These are phyloP conservation scores for Carcina quercana DNA, from an alignment of 2,888 invertebrate genomes.

Conservation along the genomic window DNA sequence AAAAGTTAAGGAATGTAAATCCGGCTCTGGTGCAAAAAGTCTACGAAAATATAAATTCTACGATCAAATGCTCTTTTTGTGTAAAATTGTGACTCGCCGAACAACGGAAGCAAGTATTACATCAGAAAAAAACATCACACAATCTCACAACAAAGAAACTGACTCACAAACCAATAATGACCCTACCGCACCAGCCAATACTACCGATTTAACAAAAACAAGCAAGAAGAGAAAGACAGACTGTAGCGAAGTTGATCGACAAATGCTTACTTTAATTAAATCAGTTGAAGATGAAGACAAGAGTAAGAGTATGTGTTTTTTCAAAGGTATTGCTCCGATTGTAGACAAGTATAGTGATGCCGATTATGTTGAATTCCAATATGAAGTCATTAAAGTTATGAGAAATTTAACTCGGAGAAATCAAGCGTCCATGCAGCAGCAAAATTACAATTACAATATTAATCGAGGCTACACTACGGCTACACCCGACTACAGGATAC, in stretches of 20 bases:
- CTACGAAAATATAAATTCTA: slow-evolving; percentile 21
- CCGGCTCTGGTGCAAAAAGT: slow-evolving; percentile 21
- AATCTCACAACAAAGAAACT: slow-evolving; percentile 21
- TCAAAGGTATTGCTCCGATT: slow-evolving; percentile 20
- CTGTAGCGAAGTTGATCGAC: slow-evolving; percentile 16
- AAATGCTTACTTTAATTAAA: slow-evolving; percentile 16
- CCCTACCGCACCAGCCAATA: slow-evolving; percentile 20
- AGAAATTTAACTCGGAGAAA: slow-evolving; percentile 20
- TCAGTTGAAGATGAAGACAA: slow-evolving; percentile 15
- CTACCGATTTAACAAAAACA: slow-evolving; percentile 18
- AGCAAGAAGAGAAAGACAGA: slow-evolving; percentile 22
- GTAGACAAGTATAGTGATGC: slow-evolving; percentile 22
- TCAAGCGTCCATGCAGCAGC: slow-evolving; percentile 15
- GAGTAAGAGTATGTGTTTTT: slow-evolving; percentile 21
- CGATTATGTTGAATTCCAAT: slow-evolving; percentile 23
- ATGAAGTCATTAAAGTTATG: slow-evolving; percentile 21
- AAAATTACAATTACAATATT: slow-evolving; percentile 14
- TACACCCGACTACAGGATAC: slow-evolving; percentile 17
- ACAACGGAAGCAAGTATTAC: slow-evolving; percentile 20
- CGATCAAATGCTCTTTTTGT: slow-evolving; percentile 18
- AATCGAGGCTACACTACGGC: slow-evolving; percentile 18
- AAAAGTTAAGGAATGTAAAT: slow-evolving; percentile 23
- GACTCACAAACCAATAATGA: slow-evolving; percentile 22
- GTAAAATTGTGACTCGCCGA: slow-evolving; percentile 17
- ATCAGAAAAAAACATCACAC: slow-evolving; percentile 19